A percentile compares a stretch with the other conserved stretches of the same genome.
These are phyloP conservation scores for Anomalospiza imberbis DNA, from an alignment of 2,797 vertebrate genomes.

Conservation along the genomic window DNA sequence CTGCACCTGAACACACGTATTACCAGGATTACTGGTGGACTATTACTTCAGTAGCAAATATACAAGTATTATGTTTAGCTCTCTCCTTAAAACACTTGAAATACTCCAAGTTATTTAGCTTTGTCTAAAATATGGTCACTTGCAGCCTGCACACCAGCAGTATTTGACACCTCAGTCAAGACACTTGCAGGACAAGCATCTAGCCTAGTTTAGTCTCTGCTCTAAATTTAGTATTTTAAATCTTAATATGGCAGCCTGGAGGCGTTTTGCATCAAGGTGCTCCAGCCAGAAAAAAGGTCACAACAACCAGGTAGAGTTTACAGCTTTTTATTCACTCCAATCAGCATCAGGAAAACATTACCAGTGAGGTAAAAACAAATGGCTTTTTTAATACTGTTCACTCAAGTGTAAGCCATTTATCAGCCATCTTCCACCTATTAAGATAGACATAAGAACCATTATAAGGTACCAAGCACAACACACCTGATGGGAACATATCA, in stretches of 20 bases:
- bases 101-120: not conserved
- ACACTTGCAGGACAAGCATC: not conserved
- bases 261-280: not conserved
- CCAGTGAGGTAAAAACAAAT: not conserved
- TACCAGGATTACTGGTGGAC: not conserved
- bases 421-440: not conserved
- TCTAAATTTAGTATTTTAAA: not conserved
- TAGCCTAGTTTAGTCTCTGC: not conserved
- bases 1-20: accelerated
- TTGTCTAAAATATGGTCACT: not conserved
- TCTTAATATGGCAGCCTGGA: not conserved
- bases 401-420: not conserved
- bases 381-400: not conserved
- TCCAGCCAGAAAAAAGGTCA: not conserved
- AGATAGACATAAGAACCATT: not conserved
- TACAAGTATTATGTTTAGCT: not conserved
- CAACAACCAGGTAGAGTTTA: not conserved
- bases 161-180: not conserved
- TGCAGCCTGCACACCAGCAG: not conserved
- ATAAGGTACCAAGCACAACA: not conserved
- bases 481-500: conserved; percentile 60
- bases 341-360: not conserved
- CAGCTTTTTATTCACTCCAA: conserved; percentile 25
- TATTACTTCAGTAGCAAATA: not conserved
- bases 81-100: not conserved